phyloP scores from a whole-genome alignment of 2,888 invertebrate genomes.

The Drosophila barbarae region DNA sequence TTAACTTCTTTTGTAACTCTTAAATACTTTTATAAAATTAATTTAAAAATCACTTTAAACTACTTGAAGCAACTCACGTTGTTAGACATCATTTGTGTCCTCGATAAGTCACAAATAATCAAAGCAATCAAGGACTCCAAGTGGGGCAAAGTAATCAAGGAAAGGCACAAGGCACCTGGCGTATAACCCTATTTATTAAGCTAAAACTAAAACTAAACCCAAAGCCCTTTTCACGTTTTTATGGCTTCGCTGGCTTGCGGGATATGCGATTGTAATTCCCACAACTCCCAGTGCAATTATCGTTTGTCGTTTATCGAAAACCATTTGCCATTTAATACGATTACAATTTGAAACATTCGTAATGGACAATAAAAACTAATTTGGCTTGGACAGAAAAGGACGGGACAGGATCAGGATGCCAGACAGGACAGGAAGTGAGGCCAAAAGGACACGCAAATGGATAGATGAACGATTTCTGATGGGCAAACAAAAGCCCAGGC shows the following conservation, averaged over 20 bases:
- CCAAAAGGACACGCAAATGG: slow-evolving; percentile 1
- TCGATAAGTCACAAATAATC: slow-evolving; percentile 1
- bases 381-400: slow-evolving; percentile 6
- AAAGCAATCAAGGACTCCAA: slow-evolving; percentile 1
- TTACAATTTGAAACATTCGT: slow-evolving; percentile 35
- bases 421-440: background rate
- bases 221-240: slow-evolving; percentile 9
- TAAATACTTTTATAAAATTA: too few species aligned
- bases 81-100: background rate
- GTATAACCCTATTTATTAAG: background rate
- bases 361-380: slow-evolving; percentile 42
- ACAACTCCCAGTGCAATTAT: slow-evolving; percentile 28
- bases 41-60: background rate
- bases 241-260: background rate
- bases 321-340: slow-evolving; percentile 34
- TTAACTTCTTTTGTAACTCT: background rate
- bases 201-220: background rate
- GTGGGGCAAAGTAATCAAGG: slow-evolving; percentile 13
- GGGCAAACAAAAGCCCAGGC: slow-evolving; percentile 23
- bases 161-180: background rate
- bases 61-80: background rate
- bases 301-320: slow-evolving; percentile 32
- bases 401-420: background rate
- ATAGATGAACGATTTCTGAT: slow-evolving; percentile 18
- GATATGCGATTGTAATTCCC: slow-evolving; percentile 26